Percentiles rank a stretch among this genome's conserved stretches.
Evolutionary conservation across 2,797 vertebrate species (phyloP).

Genomic region (Buceros bicornis): DNA sequence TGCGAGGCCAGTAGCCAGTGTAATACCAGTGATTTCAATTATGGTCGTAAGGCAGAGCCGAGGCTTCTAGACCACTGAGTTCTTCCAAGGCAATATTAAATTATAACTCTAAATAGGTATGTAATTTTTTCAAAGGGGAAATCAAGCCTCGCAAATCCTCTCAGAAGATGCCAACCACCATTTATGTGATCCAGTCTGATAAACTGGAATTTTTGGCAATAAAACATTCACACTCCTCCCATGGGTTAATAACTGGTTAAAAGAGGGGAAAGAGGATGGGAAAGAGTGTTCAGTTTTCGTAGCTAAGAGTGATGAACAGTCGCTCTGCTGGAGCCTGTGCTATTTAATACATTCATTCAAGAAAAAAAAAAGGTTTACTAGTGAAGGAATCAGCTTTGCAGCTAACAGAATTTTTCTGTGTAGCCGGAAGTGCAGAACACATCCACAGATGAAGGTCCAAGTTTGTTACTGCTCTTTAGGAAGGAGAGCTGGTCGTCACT

Average conservation of each 20-base stretch:
- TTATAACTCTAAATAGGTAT: background rate
- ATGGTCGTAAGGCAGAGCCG: background rate
- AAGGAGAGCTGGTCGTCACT: background rate
- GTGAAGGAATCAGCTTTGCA: background rate
- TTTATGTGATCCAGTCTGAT: background rate
- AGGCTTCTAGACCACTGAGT: background rate
- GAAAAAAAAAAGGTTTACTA: background rate
- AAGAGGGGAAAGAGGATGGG: background rate
- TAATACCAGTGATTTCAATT: background rate
- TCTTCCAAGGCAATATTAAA: background rate
- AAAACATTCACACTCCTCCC: background rate
- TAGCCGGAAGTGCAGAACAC: background rate
- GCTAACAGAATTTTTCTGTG: background rate
- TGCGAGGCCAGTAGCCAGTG: background rate
- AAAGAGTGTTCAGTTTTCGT: background rate
- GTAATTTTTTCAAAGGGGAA: background rate
- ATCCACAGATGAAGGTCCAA: background rate
- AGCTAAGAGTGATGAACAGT: background rate
- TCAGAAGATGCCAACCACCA: background rate
- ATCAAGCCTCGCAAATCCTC: background rate
- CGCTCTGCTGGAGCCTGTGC: background rate
- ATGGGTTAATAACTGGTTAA: background rate
- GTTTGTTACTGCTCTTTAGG: background rate
- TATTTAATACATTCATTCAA: background rate
- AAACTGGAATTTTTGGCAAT: background rate